Evolutionary conservation across 2,113 vertebrate species (phyloP).

Genomic region (Willisornis vidua): DNA sequence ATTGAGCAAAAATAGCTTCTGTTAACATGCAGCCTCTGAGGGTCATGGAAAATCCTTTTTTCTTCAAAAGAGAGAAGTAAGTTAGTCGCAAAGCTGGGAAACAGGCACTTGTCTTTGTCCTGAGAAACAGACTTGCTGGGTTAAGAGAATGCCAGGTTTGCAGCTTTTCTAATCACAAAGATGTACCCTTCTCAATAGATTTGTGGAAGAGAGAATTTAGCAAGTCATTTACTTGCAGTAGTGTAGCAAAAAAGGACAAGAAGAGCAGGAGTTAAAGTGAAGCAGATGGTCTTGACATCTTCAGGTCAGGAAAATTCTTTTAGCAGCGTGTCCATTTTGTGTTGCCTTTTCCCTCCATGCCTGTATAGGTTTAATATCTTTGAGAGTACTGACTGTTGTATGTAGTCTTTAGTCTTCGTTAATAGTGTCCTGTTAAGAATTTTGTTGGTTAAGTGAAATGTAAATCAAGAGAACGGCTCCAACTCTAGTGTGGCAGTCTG

Average conservation of each 20-base stretch:
- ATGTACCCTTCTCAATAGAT: not conserved
- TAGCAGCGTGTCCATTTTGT: not conserved
- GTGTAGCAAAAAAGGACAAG: not conserved
- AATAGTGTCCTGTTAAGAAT: not conserved
- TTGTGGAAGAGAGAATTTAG: not conserved
- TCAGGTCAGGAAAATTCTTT: not conserved
- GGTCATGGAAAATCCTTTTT: not conserved
- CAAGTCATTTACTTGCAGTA: not conserved
- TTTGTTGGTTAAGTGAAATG: not conserved
- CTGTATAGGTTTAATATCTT: not conserved
- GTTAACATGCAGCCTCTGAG: not conserved
- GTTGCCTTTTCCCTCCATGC: not conserved
- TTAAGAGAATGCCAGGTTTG: not conserved
- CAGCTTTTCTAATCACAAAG: not conserved
- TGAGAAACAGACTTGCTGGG: not conserved
- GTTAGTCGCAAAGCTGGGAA: not conserved
- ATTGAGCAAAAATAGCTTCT: not conserved
- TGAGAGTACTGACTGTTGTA: fast-evolving
- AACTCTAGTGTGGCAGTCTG: too few relatives aligned
- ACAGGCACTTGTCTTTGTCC: not conserved
- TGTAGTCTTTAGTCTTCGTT: not conserved
- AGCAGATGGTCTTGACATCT: not conserved
- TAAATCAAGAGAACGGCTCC: not conserved
- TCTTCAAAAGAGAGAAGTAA: not conserved
- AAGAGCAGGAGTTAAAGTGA: not conserved